Conservation (phyloP, 1,140 invertebrate genomes). For the Heterodera carotae region DNA sequence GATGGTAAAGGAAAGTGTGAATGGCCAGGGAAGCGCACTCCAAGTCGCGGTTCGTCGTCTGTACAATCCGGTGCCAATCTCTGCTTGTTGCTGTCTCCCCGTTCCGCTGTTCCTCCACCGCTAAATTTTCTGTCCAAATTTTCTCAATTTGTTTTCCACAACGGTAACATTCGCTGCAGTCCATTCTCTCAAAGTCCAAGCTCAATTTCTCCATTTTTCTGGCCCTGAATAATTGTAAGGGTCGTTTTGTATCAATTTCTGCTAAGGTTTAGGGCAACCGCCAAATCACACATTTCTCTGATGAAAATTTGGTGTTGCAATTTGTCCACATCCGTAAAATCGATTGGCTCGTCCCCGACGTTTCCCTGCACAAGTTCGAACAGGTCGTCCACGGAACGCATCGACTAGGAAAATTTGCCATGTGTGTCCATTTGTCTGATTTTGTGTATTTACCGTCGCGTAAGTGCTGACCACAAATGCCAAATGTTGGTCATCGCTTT, state of each 20-base stretch:
- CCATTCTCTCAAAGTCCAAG: not conserved
- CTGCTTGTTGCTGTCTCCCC: no score
- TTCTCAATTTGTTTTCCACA: not conserved
- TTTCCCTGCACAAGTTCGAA: not conserved
- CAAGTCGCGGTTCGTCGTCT: not conserved
- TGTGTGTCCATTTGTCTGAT: no score
- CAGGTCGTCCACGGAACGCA: not conserved
- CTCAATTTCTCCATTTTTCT: not conserved
- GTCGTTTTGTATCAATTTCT: no score
- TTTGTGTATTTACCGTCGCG: no score
- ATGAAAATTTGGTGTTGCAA: not conserved
- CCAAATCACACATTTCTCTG: not conserved
- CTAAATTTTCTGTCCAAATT: not conserved
- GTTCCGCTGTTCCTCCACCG: not conserved
- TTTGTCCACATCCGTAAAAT: not conserved
- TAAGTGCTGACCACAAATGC: no score
- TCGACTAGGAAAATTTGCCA: not conserved
- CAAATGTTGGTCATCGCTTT: no score
- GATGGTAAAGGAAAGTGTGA: not conserved
- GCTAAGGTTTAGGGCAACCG: not conserved
- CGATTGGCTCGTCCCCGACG: not conserved
- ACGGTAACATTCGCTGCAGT: not conserved
- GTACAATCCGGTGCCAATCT: not conserved
- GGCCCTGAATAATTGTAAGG: not conserved
- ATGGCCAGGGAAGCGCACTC: not conserved